These are phyloP conservation scores for Scytalopus superciliaris DNA, from an alignment of 2,113 vertebrate species.

Conservation along the genomic window DNA sequence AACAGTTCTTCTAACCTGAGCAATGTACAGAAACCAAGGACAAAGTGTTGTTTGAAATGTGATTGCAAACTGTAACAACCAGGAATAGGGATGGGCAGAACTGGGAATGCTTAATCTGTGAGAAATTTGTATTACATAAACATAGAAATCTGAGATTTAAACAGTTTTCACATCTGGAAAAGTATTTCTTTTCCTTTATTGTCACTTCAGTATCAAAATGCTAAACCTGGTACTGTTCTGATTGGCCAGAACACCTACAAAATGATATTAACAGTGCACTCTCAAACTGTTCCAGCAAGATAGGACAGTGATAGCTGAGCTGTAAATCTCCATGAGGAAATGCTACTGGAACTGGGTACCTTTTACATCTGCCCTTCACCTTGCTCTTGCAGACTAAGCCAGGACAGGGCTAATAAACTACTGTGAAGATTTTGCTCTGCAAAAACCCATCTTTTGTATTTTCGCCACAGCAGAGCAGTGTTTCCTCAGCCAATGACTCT, in stretches of 20 bases:
- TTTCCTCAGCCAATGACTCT: neutral
- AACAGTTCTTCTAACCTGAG: fast-evolving
- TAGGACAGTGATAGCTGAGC: neutral
- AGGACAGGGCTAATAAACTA: neutral
- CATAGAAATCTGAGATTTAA: neutral
- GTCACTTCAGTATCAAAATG: neutral
- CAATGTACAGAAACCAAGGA: fast-evolving
- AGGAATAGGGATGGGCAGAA: neutral
- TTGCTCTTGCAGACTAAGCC: neutral
- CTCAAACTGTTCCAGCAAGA: neutral
- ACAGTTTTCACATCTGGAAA: neutral
- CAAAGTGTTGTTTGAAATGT: neutral
- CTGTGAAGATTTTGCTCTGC: neutral
- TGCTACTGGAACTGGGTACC: neutral
- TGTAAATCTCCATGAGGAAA: neutral
- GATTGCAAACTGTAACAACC: fast-evolving
- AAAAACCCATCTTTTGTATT: neutral
- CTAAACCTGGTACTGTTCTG: neutral
- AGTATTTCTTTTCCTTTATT: neutral
- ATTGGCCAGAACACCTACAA: neutral
- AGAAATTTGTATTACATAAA: neutral
- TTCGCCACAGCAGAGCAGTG: neutral
- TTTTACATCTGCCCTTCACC: neutral
- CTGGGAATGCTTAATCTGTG: neutral
- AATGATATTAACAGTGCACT: neutral